phyloP scores from a whole-genome alignment of 2,888 invertebrate genomes.

The Metallyticus violacea region DNA sequence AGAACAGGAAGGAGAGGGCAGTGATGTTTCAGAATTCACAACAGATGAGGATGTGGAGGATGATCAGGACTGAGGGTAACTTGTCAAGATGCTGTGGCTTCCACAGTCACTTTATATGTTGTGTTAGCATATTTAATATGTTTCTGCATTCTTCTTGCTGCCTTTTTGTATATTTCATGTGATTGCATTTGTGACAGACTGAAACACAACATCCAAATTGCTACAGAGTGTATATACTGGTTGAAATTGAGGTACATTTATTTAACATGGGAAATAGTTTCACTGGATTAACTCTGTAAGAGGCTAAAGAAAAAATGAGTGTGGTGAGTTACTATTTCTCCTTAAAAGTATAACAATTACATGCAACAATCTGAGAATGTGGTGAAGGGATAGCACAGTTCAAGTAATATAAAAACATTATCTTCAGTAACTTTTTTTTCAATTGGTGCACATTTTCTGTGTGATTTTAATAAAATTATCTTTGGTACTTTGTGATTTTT shows the following conservation, averaged over 20 bases:
- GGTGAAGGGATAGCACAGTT: not conserved
- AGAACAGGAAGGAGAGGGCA: conserved; percentile 55
- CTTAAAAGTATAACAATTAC: not conserved
- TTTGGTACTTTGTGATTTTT: not conserved
- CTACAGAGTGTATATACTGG: too few species aligned
- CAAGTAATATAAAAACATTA: too few species aligned
- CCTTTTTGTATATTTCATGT: not conserved
- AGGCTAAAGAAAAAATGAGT: not conserved
- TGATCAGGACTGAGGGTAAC: conserved; percentile 40
- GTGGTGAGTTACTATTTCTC: not conserved
- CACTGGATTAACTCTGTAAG: not conserved
- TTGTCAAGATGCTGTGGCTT: not conserved
- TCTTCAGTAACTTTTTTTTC: not conserved
- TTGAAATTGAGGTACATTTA: not conserved
- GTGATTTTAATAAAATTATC: not conserved
- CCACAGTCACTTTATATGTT: not conserved
- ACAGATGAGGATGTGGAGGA: conserved; percentile 66
- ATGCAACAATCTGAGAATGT: not conserved
- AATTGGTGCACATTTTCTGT: not conserved
- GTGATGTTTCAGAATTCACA: conserved; percentile 64
- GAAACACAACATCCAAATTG: not conserved
- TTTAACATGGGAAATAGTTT: not conserved
- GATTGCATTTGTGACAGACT: not conserved
- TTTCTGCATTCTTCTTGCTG: not conserved
- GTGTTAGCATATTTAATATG: not conserved